These are phyloP conservation scores for Halesus radiatus DNA, from an alignment of 1,140 invertebrate species.

Conservation along the genomic window DNA sequence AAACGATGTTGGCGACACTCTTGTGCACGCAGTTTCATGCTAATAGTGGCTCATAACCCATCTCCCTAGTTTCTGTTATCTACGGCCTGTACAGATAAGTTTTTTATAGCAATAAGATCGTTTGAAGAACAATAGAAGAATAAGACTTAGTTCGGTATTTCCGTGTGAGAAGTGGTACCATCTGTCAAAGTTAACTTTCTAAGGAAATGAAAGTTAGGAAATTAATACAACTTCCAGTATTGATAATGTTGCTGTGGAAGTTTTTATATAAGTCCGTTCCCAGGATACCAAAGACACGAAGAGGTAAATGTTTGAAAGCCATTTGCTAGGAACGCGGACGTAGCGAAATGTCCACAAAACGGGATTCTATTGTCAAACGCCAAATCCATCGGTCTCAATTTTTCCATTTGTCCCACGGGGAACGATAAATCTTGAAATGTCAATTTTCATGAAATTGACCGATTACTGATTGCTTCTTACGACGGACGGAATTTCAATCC, in stretches of 20 bases:
- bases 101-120: too few species aligned
- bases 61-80: too few species aligned
- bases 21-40: too few species aligned
- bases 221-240: not conserved
- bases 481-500: not conserved
- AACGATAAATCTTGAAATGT: constrained; percentile 15
- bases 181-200: not conserved
- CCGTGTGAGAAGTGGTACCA: too few species aligned
- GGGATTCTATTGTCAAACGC: constrained; percentile 17
- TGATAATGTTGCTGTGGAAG: not conserved
- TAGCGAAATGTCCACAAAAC: constrained; percentile 8
- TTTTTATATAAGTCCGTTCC: not conserved
- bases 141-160: too few species aligned
- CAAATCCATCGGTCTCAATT: constrained; percentile 29
- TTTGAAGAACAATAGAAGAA: too few species aligned
- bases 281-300: not conserved
- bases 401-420: constrained; percentile 16
- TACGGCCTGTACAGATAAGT: too few species aligned
- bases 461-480: constrained; percentile 19
- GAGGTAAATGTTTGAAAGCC: not conserved
- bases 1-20: too few species aligned
- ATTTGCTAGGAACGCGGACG: not conserved
- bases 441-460: constrained; percentile 33
- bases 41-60: too few species aligned
- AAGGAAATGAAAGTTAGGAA: not conserved